These are phyloP conservation scores for Coturnix japonica DNA, from an alignment of 2,113 vertebrate species.

Conservation along the genomic window DNA sequence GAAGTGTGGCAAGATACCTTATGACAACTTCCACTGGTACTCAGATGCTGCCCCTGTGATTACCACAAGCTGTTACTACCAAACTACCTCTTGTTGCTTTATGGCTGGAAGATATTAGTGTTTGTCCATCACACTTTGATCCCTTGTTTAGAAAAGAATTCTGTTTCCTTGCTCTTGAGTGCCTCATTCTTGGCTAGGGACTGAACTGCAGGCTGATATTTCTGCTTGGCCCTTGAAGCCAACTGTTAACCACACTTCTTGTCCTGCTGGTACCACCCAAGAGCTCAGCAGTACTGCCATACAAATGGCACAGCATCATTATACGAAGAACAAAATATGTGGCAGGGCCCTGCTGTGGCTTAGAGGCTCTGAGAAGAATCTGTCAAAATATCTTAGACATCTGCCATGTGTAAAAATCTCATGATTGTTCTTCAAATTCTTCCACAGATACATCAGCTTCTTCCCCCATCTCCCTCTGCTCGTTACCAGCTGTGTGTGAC, in stretches of 20 bases:
- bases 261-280: slow-evolving; percentile 65
- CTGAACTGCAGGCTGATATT: slow-evolving; percentile 52
- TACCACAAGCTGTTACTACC: slow-evolving; percentile 6
- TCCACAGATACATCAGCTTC: slow-evolving; percentile 53
- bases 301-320: slow-evolving; percentile 38
- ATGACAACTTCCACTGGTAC: slow-evolving; percentile 36
- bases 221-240: slow-evolving; percentile 58
- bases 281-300: slow-evolving; percentile 40
- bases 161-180: slow-evolving; percentile 26
- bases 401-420: slow-evolving; percentile 63
- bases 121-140: slow-evolving; percentile 46
- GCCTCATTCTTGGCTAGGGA: slow-evolving; percentile 28
- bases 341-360: slow-evolving; percentile 58
- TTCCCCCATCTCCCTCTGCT: neutral
- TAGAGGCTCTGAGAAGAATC: slow-evolving; percentile 46
- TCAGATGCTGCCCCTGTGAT: neutral
- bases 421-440: slow-evolving; percentile 59
- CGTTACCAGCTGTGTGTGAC: neutral
- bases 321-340: slow-evolving; percentile 46
- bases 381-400: slow-evolving; percentile 69
- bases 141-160: slow-evolving; percentile 61
- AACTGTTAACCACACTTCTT: slow-evolving; percentile 46
- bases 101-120: slow-evolving; percentile 49
- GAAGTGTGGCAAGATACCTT: slow-evolving; percentile 10
- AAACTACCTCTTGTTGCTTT: slow-evolving; percentile 33